These are phyloP conservation scores for Butorides virescens DNA, from an alignment of 2,113 vertebrate genomes.

Conservation along the genomic window DNA sequence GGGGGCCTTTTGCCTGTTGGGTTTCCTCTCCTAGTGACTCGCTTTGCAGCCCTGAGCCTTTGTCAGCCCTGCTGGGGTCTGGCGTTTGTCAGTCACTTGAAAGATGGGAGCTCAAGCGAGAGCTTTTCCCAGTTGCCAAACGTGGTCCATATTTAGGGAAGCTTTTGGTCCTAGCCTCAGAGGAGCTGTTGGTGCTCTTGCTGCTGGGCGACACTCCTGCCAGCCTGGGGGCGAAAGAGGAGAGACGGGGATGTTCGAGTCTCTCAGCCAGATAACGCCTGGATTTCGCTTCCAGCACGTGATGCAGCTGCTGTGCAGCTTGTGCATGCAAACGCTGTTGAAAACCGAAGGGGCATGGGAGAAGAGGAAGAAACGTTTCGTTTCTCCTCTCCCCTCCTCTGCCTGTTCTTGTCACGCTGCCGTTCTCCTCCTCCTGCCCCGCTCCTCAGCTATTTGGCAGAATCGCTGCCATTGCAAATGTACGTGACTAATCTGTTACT, in stretches of 20 bases:
- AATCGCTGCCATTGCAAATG: constrained; percentile 11
- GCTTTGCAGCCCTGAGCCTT: not conserved
- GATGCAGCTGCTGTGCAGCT: constrained; percentile 1
- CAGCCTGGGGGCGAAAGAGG: not conserved
- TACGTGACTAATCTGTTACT: constrained; percentile 63
- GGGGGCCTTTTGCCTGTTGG: not conserved
- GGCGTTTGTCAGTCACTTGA: constrained; percentile 21
- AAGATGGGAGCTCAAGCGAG: not conserved
- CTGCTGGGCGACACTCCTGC: not conserved
- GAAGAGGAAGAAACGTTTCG: not conserved
- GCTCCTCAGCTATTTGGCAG: constrained; percentile 36
- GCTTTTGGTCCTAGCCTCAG: not conserved
- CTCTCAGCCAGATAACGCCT: not conserved
- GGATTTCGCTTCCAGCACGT: not conserved
- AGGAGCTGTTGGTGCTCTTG: not conserved
- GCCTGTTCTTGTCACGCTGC: not conserved
- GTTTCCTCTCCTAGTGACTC: not conserved
- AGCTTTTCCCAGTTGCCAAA: not conserved
- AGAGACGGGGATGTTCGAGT: not conserved
- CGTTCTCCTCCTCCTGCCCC: not conserved
- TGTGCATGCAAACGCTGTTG: not conserved
- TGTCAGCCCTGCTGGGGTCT: not conserved
- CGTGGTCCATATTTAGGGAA: not conserved
- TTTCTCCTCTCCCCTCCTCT: not conserved
- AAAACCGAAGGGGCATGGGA: not conserved